Evolutionary conservation across 35 echinoderm and acorn worm species (phyloP), one percentile per base, ranked within the genome.

Genomic region (Anneissia japonica): DNA sequence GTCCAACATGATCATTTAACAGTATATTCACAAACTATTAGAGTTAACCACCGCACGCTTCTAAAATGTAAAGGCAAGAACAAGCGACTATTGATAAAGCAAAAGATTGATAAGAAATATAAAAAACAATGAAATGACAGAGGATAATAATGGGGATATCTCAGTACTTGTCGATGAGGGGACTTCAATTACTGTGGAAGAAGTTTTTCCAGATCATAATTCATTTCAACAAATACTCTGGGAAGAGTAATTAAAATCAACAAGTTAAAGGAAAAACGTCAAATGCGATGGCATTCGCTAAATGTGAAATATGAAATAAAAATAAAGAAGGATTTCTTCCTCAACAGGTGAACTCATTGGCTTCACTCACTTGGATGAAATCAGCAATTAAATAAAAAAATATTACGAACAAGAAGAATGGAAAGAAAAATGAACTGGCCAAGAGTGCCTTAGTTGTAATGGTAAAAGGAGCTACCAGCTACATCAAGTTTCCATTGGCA

Each of bases 251-350:
- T 36, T 85, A 38, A 75, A 85, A 75, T 30, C 21, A 85, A 33
- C 56, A 30, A 85, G 21, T 74, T 73, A 19, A 31, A 23, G 21
- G 83, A 85, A 21, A 85, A 74, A 37, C 17, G 36, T 28, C 46
- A 35, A 4, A 85, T 85, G 83, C 7, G 83, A n/a, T 85, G 83
- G 83, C 83, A 85, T 74, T 72, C 83, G 7, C 31, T 85, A 6
- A 73, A 75, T 36, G 55, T 85, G 31, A 85, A 85, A 38, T 85
- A 84, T 84, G 82, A 84, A 72, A 34, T 84, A 1, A 84, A 84
- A 46, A 64, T 84, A 64, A 64, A 84, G 11, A 46, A 41, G 6
- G 82, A 84, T 35, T 72, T 41, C 31, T 34, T 28, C 38, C 16
- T 56, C 38, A 51, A 51, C 82, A 5, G 35, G 35, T 31, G 51